Evolutionary conservation across 2,113 vertebrate species (phyloP).

Genomic region (Calypte anna): DNA sequence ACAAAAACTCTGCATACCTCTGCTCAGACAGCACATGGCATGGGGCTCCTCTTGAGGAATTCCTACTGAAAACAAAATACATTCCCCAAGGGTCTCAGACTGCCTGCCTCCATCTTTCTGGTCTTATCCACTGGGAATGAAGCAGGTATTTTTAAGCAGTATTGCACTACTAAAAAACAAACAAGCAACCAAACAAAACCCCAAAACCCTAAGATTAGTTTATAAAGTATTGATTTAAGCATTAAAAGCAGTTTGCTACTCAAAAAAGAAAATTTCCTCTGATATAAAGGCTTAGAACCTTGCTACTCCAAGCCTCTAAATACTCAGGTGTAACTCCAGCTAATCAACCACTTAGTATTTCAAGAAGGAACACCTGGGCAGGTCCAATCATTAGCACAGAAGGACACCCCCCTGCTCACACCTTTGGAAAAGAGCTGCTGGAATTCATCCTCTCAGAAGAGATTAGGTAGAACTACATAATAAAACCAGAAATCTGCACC

Average conservation of each 20-base stretch:
- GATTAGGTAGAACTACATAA: background rate
- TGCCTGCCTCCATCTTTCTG: background rate
- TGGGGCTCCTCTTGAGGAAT: background rate
- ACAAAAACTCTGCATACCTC: background rate
- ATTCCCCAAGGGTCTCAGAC: background rate
- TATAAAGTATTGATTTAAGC: background rate
- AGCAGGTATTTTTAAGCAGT: background rate
- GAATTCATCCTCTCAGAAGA: background rate
- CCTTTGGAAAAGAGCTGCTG: fast-evolving
- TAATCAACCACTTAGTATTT: background rate
- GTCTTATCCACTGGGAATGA: fast-evolving
- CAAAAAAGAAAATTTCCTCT: background rate
- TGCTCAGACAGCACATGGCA: background rate
- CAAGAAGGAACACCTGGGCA: background rate
- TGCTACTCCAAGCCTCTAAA: background rate
- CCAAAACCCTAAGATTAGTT: background rate
- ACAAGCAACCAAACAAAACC: no score
- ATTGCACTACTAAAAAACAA: background rate
- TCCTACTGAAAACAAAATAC: background rate
- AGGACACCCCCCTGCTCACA: no score
- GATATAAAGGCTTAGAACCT: fast-evolving
- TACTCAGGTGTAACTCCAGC: background rate
- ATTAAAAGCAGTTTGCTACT: background rate
- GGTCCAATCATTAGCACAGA: fast-evolving
- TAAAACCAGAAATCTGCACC: background rate